Evolutionary conservation across 1,140 invertebrate genomes (phyloP).

Genomic region (Thaumatotibia leucotreta): DNA sequence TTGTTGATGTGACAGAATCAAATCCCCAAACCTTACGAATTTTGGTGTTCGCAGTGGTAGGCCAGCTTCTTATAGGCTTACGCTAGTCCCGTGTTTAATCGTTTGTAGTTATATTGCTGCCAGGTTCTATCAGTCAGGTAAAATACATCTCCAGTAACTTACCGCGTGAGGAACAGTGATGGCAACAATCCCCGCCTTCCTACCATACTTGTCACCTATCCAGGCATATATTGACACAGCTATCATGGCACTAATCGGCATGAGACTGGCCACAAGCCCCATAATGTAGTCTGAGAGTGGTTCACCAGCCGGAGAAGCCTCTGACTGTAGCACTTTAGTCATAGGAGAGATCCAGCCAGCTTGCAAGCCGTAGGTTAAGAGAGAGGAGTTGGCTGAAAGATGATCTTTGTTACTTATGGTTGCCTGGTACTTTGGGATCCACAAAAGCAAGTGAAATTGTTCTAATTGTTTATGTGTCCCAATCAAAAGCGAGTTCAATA

Average conservation of each 20-base stretch:
- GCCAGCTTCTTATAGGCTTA: no score
- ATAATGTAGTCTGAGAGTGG: constrained; percentile 64
- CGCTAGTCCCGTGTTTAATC: no score
- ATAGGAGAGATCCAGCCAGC: constrained; percentile 77
- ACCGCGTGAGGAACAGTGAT: constrained; percentile 7
- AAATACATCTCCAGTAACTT: constrained; percentile 14
- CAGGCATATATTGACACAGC: constrained; percentile 30
- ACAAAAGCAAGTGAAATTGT: no score
- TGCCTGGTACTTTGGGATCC: not conserved
- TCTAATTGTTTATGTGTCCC: no score
- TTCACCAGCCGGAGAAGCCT: constrained; percentile 53
- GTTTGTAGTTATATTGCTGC: no score
- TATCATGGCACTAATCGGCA: constrained; percentile 40
- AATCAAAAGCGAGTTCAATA: no score
- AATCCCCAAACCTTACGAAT: no score
- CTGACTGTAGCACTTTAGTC: constrained; percentile 59
- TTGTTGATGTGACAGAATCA: no score
- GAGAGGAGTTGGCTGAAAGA: constrained; percentile 58
- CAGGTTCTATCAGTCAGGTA: not conserved
- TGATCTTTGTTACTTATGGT: not conserved
- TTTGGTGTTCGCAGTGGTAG: no score
- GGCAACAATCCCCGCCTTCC: constrained; percentile 30
- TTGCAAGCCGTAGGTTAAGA: constrained; percentile 70
- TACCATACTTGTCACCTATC: constrained; percentile 50
- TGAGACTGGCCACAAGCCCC: constrained; percentile 63